A percentile compares a stretch with the other conserved stretches of the same genome.
Conservation (phyloP, 2,113 vertebrate species). For the Hyperoodon ampullatus region DNA sequence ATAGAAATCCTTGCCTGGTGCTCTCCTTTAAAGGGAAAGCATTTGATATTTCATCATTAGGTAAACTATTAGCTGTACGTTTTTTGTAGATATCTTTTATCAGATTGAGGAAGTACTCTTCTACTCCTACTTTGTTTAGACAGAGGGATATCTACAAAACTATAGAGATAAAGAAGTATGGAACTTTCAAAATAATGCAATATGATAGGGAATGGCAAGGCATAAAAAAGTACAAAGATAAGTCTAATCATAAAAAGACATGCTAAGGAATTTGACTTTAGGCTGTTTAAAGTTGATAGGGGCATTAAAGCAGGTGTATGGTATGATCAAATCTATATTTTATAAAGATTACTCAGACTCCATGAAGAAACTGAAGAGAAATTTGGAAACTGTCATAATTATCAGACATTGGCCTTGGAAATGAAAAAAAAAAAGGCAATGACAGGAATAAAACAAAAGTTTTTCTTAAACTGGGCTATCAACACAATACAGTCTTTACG, state of each 20-base stretch:
- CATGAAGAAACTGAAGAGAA: not conserved
- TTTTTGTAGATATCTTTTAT: not conserved
- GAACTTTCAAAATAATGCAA: not conserved
- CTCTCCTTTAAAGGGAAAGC: not conserved
- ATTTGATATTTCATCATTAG: not conserved
- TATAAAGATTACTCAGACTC: not conserved
- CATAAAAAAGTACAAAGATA: constrained; percentile 17
- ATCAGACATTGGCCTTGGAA: not conserved
- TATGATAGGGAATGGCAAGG: not conserved
- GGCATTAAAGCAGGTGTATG: not conserved
- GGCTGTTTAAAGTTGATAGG: not conserved
- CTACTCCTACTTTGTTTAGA: not conserved
- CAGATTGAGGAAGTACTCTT: not conserved
- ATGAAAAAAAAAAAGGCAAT: constrained; percentile 31
- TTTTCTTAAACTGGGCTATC: constrained; percentile 13
- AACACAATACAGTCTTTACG: not conserved
- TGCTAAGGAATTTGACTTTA: not conserved
- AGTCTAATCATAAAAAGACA: not conserved
- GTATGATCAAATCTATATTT: not conserved
- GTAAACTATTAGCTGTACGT: not conserved
- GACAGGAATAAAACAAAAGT: not conserved
- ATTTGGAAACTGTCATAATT: not conserved
- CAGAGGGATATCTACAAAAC: not conserved
- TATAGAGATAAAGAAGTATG: not conserved
- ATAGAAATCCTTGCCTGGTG: not conserved